These are phyloP conservation scores for Sarcophaga variegata DNA, from an alignment of 2,888 invertebrate genomes.

Conservation along the genomic window DNA sequence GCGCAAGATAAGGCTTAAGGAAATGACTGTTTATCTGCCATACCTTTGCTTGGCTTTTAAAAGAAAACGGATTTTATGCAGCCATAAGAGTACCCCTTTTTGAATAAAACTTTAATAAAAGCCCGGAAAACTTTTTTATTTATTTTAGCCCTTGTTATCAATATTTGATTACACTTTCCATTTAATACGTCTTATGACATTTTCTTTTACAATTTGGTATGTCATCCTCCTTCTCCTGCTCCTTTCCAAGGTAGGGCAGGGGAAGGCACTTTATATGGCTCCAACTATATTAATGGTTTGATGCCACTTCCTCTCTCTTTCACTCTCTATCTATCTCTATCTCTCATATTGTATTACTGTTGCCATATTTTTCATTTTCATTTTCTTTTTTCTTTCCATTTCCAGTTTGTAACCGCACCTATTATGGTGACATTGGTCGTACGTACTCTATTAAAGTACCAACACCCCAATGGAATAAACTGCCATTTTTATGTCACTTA, in stretches of 20 bases:
- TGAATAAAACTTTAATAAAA: neutral
- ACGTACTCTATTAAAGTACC: conserved; percentile 90
- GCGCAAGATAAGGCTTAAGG: no score
- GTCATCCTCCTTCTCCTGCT: no score
- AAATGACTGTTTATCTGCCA: no score
- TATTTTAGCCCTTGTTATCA: neutral
- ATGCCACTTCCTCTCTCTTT: no score
- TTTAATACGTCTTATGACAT: neutral
- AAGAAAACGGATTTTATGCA: no score
- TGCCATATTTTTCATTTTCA: conserved; percentile 5
- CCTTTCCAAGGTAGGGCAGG: no score
- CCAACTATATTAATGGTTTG: no score
- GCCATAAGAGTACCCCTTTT: neutral
- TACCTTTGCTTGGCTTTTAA: no score
- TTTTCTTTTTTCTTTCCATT: conserved; percentile 58
- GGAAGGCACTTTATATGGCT: neutral
- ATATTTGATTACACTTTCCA: neutral
- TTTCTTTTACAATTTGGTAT: no score
- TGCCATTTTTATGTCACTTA: conserved; percentile 94
- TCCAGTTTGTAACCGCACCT: conserved; percentile 93
- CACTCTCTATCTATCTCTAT: neutral
- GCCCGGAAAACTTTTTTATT: neutral
- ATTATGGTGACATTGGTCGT: conserved; percentile 92
- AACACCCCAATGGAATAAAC: conserved; percentile 87
- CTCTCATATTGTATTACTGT: conserved; percentile 25